phyloP scores from a whole-genome alignment of 2,113 vertebrate genomes.

The Apodemus sylvaticus region DNA sequence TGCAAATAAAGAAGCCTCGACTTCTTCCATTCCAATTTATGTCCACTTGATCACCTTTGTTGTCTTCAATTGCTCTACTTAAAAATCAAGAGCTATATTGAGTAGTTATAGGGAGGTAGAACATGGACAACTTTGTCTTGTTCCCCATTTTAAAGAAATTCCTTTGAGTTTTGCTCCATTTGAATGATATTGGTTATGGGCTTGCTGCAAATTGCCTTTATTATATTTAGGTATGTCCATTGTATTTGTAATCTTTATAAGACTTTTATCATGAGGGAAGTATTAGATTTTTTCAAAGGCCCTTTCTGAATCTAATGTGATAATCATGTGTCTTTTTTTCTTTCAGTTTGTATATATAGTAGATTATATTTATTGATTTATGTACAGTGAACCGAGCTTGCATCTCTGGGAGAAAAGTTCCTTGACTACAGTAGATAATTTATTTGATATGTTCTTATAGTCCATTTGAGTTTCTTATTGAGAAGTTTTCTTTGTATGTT shows the following conservation, averaged over 20 bases:
- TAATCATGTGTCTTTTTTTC: background rate
- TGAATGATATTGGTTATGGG: background rate
- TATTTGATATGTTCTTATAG: background rate
- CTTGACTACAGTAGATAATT: background rate
- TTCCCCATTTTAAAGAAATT: background rate
- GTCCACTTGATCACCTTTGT: background rate
- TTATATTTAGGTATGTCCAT: background rate
- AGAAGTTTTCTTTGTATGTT: background rate
- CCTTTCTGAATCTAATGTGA: background rate
- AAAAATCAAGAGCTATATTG: background rate
- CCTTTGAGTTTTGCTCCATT: background rate
- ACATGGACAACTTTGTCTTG: background rate
- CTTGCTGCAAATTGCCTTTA: background rate
- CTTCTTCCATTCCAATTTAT: background rate
- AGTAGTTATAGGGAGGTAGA: background rate
- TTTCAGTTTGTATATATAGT: background rate
- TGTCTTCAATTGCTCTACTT: background rate
- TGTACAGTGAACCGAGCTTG: background rate
- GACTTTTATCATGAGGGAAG: background rate
- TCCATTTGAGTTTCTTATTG: background rate
- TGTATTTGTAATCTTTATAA: background rate
- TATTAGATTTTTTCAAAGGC: background rate
- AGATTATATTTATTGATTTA: background rate
- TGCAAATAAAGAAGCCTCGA: background rate
- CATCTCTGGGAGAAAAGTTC: background rate